phyloP scores from a whole-genome alignment of 2,113 vertebrate species.

The Speoplatyrhinus poulsoni region DNA sequence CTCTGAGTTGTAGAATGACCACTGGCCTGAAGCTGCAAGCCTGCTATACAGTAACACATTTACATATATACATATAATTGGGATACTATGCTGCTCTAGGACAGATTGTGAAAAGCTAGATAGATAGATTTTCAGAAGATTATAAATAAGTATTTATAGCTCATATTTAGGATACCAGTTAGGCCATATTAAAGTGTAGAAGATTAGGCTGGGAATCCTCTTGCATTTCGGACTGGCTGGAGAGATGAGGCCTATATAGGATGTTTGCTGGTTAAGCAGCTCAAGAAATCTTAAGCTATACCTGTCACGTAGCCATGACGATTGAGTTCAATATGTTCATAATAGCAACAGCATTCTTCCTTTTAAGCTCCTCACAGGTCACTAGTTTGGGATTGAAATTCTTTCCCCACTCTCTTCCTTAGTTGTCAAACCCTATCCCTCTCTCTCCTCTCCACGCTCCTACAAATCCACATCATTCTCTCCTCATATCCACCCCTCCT shows the following conservation, averaged over 20 bases:
- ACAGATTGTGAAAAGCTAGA: too few relatives aligned
- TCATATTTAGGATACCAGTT: conserved; percentile 9
- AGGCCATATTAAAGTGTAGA: conserved; percentile 3
- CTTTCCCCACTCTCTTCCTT: neutral
- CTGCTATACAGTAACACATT: too few relatives aligned
- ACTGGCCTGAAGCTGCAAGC: too few relatives aligned
- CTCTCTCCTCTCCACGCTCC: neutral
- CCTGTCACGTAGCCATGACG: conserved; percentile 13
- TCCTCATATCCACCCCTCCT: conserved; percentile 5
- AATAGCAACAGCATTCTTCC: neutral
- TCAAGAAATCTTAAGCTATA: neutral
- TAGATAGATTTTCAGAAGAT: neutral
- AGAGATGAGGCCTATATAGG: conserved; percentile 14
- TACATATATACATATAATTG: too few relatives aligned
- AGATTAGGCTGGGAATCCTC: conserved; percentile 19
- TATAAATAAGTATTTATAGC: neutral
- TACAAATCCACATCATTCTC: conserved; percentile 12
- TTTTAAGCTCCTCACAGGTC: neutral
- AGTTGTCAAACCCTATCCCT: neutral
- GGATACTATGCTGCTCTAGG: too few relatives aligned
- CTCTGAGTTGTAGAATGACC: too few relatives aligned
- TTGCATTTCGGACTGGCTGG: neutral
- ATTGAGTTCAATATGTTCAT: neutral
- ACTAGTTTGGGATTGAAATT: too few relatives aligned
- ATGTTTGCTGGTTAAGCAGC: neutral